Evolutionary conservation across 2,113 vertebrate species (phyloP).

Genomic region (Ophiodon elongatus): DNA sequence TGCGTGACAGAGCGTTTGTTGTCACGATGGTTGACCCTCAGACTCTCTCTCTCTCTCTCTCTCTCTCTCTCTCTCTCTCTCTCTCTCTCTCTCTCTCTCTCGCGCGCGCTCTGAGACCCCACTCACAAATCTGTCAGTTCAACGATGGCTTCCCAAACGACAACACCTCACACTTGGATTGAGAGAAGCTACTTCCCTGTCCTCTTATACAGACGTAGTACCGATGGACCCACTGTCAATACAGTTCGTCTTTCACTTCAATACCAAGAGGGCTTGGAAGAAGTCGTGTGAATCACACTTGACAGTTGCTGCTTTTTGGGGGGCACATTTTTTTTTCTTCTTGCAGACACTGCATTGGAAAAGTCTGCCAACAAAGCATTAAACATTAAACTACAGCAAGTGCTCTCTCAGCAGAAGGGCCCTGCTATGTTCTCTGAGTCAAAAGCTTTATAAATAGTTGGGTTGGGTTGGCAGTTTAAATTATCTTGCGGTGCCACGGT

Average conservation of each 20-base stretch:
- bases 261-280: not conserved
- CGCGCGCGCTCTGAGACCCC: not conserved
- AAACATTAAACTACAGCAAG: not conserved
- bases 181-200: not conserved
- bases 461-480: not conserved
- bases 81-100: not conserved
- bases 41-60: not conserved
- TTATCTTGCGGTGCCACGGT: not conserved
- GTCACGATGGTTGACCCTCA: slow-evolving; percentile 30
- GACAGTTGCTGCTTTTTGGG: not conserved
- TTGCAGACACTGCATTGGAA: not conserved
- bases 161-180: not conserved
- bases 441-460: slow-evolving; percentile 16
- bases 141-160: not conserved
- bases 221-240: not conserved
- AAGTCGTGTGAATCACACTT: not conserved
- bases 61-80: not conserved
- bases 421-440: not conserved
- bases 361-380: not conserved
- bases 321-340: too few relatives aligned
- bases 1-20: slow-evolving; percentile 15
- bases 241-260: not conserved
- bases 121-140: not conserved
- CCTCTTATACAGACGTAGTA: too few relatives aligned
- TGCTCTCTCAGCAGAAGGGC: not conserved